These are phyloP conservation scores for Thryonomys swinderianus DNA, from an alignment of 2,113 vertebrate species.

Conservation along the genomic window DNA sequence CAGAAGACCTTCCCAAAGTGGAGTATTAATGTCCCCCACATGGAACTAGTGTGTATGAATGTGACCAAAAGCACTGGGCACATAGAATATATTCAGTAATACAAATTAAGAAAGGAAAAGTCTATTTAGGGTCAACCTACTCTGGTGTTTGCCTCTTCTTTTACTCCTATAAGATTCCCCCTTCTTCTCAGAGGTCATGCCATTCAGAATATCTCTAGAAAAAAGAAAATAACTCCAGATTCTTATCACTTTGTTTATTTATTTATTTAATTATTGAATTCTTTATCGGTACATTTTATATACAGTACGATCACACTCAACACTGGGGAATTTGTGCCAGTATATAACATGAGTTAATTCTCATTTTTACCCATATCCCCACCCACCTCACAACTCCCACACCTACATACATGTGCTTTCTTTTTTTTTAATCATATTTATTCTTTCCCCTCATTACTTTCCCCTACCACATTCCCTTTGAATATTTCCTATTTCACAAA, in stretches of 20 bases:
- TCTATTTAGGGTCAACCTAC: accelerated
- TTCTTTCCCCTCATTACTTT: too few species aligned
- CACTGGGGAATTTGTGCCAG: too few species aligned
- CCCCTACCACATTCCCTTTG: too few species aligned
- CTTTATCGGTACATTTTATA: too few species aligned
- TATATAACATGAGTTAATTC: too few species aligned
- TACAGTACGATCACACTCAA: too few species aligned
- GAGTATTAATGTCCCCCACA: neutral
- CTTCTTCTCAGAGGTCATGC: neutral
- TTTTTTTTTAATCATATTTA: too few species aligned
- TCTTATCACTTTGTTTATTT: neutral
- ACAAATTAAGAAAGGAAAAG: neutral
- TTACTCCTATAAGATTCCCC: neutral
- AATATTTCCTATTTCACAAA: too few species aligned
- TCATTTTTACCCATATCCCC: too few species aligned
- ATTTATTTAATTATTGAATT: too few species aligned
- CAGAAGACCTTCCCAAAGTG: neutral
- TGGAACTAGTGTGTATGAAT: neutral
- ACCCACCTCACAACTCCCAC: too few species aligned
- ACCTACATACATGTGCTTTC: too few species aligned
- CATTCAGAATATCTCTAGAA: neutral
- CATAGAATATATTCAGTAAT: accelerated
- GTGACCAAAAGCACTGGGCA: accelerated
- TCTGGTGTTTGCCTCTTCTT: neutral
- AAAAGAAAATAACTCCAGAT: neutral